Base-by-base conservation (phyloP, 2,797 vertebrate genomes). In the Momotus momota region DNA sequence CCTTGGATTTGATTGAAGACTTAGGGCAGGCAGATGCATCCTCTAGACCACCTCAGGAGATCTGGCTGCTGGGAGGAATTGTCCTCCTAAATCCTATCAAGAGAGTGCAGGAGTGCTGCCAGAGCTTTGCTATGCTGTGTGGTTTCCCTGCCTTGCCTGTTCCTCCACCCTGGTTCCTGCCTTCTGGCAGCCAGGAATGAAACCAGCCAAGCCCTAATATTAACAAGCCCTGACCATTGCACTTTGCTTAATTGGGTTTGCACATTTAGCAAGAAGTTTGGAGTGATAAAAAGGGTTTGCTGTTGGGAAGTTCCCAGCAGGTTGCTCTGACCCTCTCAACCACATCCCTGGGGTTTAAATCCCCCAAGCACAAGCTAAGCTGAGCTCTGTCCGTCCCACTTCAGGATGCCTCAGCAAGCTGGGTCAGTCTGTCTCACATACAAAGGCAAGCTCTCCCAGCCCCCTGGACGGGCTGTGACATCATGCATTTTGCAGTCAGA, bases 1-100 rank as follows among this genome's bases (percentile, higher is more conserved):
- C 88, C 80, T 91, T 12, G 14, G 94, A 88, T 95, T 96, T 97
- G 97, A 97, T 94, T 96, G 97, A 97, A 97, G 84, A 97, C 58
- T 55, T 67, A 58, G 94, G 89, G 92, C 86, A 95, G 88, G 83
- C 92, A 94, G 92, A 74, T 9, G 4, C 73, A 94, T 97, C 87
- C 89, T 96, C 90, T 70, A 91, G 86, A 96, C 75, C 80, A 96
- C 90, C 94, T 95, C 40, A 0, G 84, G 95, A 96, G 81, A 93
- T 94, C 49, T 3, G 54, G 83, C 86, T 93, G 67, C 77, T 78
- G 66, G 84, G 86, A 88, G 64, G 57, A 61, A 62, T 75, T 85
- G 78, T 90, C 82, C 94, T 95, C 93, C 93, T 94, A 95, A 97
- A 97, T 94, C 90, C 91, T 86, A 14, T 92, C 61, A 81, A 65